phyloP scores from a whole-genome alignment of 2,113 vertebrate species.

The Coryphaenoides rupestris region DNA sequence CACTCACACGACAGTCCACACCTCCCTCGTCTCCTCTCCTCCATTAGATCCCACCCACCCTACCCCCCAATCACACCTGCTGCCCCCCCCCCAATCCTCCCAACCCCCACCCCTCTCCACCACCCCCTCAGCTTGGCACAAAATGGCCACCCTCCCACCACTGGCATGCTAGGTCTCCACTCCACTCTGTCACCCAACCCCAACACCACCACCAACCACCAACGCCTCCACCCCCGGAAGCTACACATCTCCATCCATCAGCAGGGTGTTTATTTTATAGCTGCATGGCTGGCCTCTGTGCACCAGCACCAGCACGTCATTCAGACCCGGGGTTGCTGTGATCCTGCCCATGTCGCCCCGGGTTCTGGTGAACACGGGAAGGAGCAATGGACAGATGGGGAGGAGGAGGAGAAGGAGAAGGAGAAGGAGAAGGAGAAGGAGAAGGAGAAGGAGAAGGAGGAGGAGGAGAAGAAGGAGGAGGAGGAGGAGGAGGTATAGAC shows the following conservation, averaged over 20 bases:
- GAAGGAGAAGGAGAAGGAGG: too few relatives aligned
- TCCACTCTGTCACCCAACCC: conserved; percentile 13
- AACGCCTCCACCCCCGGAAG: conserved; percentile 22
- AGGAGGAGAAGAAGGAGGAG: not conserved
- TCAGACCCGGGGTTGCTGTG: conserved; percentile 10
- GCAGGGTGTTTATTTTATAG: conserved; percentile 9
- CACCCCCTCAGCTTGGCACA: conserved; percentile 49
- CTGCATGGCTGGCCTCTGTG: conserved; percentile 6
- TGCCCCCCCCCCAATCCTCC: conserved; percentile 10
- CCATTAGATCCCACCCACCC: conserved; percentile 30
- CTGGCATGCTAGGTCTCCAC: conserved; percentile 52
- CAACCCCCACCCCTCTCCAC: not conserved
- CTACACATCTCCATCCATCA: conserved; percentile 55
- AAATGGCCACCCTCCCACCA: conserved; percentile 60
- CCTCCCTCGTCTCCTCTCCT: conserved; percentile 13
- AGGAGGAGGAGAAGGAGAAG: too few relatives aligned
- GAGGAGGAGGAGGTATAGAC: too few relatives aligned
- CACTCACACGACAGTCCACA: too few relatives aligned
- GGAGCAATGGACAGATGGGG: not conserved
- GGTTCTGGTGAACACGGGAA: conserved; percentile 48
- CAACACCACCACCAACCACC: not conserved
- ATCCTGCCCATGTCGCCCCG: not conserved
- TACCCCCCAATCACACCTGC: not conserved
- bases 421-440: too few relatives aligned
- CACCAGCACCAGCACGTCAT: conserved; percentile 50